phyloP scores from a whole-genome alignment of 2,888 invertebrate species.

The Drosophila parthenogenetica region DNA sequence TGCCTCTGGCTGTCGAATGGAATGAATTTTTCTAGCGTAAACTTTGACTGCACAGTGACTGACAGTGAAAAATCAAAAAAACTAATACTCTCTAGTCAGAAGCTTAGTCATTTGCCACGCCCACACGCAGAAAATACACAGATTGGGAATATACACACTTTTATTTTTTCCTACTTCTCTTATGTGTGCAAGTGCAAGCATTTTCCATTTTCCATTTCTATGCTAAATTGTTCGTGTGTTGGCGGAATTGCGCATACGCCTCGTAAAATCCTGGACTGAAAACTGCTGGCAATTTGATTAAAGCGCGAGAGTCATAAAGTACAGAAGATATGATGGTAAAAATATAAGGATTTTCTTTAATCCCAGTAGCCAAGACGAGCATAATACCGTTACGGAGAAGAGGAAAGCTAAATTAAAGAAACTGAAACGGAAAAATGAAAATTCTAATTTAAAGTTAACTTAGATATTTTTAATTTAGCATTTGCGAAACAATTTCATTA shows the following conservation, averaged over 20 bases:
- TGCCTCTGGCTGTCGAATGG: constrained; percentile 10
- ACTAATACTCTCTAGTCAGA: neutral
- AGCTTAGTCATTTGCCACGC: neutral
- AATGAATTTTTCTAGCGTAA: constrained; percentile 46
- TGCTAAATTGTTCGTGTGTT: constrained; percentile 45
- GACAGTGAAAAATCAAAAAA: constrained; percentile 46
- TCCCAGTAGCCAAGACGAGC: constrained; percentile 40
- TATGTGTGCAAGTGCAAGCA: constrained; percentile 24
- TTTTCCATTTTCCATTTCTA: constrained; percentile 38
- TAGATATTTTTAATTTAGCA: too few relatives aligned
- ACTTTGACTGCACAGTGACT: constrained; percentile 46
- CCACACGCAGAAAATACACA: neutral
- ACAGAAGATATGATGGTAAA: constrained; percentile 39
- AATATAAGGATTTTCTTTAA: constrained; percentile 56
- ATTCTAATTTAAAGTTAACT: neutral
- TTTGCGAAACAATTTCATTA: neutral
- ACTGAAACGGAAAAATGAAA: neutral
- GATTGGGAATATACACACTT: neutral
- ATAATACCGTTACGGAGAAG: constrained; percentile 8
- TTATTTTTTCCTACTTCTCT: neutral
- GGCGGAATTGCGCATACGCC: constrained; percentile 62
- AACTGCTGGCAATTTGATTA: constrained; percentile 63
- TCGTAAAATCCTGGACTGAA: constrained; percentile 39
- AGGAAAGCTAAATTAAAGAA: neutral
- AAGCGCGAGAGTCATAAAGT: constrained; percentile 54